Evolutionary conservation across 2,113 vertebrate species (phyloP).

Genomic region (Boleophthalmus pectinirostris): DNA sequence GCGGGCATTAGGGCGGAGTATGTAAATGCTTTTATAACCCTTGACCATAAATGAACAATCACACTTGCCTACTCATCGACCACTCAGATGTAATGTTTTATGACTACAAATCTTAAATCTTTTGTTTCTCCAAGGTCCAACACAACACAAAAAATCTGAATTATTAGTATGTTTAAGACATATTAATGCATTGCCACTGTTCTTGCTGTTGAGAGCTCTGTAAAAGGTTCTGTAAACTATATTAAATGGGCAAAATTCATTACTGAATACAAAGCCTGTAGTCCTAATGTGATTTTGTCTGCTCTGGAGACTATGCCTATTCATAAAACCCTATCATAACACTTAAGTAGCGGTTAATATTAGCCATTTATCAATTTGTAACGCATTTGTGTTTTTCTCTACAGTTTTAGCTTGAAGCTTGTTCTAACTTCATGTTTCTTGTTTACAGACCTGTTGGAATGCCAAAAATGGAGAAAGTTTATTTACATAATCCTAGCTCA

Average conservation of each 20-base stretch:
- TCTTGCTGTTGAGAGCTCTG: too few relatives aligned
- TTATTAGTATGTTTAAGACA: not conserved
- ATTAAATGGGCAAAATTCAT: not conserved
- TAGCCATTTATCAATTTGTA: not conserved
- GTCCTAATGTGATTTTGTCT: not conserved
- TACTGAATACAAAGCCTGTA: not conserved
- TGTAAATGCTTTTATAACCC: not conserved
- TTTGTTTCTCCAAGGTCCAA: not conserved
- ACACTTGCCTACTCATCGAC: not conserved
- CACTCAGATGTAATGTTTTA: not conserved
- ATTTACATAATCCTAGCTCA: constrained; percentile 98
- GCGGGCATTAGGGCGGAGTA: not conserved
- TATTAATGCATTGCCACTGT: not conserved
- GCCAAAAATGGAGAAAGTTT: constrained; percentile 99
- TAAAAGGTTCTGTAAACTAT: too few relatives aligned
- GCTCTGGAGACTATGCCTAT: not conserved
- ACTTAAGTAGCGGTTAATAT: too few relatives aligned
- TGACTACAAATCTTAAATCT: too few relatives aligned
- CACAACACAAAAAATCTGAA: not conserved
- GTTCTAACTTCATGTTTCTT: constrained; percentile 13
- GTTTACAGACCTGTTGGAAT: constrained; percentile 92
- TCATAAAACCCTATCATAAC: not conserved
- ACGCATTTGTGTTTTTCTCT: not conserved
- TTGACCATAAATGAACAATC: constrained; percentile 6
- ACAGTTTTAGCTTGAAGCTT: not conserved